Percentiles rank a stretch among this genome's conserved stretches.
These are phyloP conservation scores for Papilio gigon DNA, from an alignment of 2,888 invertebrate genomes.

Conservation along the genomic window DNA sequence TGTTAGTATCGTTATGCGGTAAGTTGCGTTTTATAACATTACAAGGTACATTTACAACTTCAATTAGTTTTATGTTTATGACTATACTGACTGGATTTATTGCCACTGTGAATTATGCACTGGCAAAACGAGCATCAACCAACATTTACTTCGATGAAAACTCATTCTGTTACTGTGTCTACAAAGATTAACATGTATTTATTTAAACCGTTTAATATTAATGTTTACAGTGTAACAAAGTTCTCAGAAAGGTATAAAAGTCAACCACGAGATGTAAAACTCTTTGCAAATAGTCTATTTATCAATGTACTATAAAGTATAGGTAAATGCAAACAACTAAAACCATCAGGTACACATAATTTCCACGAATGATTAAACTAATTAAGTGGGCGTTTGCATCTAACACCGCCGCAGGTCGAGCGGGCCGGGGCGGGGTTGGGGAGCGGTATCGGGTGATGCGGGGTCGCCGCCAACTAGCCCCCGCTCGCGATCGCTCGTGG, in stretches of 20 bases:
- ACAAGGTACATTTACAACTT: conserved; percentile 11
- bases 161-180: no score
- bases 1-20: conserved; percentile 28
- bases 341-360: conserved; percentile 7
- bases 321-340: not conserved
- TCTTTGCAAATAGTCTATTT: not conserved
- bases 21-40: conserved; percentile 23
- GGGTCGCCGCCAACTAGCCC: conserved; percentile 18
- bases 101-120: not conserved
- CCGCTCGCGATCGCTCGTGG: conserved; percentile 16
- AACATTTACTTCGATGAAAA: not conserved
- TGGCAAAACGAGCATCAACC: not conserved
- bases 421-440: not conserved
- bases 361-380: conserved; percentile 21
- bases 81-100: not conserved
- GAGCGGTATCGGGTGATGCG: conserved; percentile 9
- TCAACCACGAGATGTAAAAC: not conserved
- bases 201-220: not conserved
- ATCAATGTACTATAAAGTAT: not conserved
- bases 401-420: not conserved
- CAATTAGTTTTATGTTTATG: conserved; percentile 15
- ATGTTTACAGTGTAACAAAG: no score
- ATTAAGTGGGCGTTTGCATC: conserved; percentile 28
- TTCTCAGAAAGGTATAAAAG: not conserved
- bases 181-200: not conserved